Percentiles rank a stretch among this genome's conserved stretches.
phyloP scores from a whole-genome alignment of 2,113 vertebrate species.

The Prinia subflava region DNA sequence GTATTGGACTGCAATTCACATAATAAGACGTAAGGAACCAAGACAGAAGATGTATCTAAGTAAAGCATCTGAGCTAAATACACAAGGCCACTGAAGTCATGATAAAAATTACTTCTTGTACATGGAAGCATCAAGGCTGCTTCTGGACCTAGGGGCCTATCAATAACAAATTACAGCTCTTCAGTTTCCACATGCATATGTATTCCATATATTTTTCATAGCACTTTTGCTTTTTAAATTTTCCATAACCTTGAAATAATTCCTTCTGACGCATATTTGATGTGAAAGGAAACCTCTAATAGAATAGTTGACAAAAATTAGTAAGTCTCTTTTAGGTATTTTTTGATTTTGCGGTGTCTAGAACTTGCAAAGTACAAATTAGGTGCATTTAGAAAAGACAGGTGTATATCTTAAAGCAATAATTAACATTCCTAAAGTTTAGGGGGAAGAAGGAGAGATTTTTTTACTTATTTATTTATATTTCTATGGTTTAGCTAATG shows the following conservation, averaged over 20 bases:
- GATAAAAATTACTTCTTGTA: background rate
- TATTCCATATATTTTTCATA: background rate
- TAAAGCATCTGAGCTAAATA: background rate
- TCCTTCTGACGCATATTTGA: background rate
- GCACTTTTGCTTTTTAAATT: background rate
- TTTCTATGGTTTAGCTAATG: background rate
- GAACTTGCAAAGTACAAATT: background rate
- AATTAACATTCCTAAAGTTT: background rate
- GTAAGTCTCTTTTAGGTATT: background rate
- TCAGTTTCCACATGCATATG: background rate
- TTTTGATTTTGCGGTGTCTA: background rate
- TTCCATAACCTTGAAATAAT: background rate
- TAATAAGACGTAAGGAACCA: background rate
- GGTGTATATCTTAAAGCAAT: background rate
- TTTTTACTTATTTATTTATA: background rate
- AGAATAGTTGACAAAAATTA: background rate
- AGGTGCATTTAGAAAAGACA: background rate
- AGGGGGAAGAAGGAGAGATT: background rate
- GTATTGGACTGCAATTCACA: background rate
- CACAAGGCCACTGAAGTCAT: background rate
- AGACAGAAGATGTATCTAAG: background rate
- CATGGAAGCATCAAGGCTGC: background rate
- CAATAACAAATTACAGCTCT: background rate
- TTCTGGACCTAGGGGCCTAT: background rate
- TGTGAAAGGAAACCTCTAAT: background rate